phyloP scores from a whole-genome alignment of 2,888 invertebrate genomes.

The Odontocerum albicorne region DNA sequence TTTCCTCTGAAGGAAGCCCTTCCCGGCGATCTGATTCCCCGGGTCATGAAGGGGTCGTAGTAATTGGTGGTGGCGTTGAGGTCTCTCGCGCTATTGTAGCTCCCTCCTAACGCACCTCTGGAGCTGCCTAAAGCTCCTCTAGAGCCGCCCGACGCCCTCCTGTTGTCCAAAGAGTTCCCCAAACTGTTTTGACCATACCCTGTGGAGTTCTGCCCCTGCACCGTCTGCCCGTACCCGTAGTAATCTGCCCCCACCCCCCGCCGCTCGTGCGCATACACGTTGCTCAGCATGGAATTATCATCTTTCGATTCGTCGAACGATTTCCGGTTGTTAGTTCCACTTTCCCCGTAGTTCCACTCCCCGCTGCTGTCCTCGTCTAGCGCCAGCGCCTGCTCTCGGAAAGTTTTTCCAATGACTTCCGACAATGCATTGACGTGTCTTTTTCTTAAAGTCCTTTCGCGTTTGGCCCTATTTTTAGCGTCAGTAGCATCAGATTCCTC shows the following conservation, averaged over 20 bases:
- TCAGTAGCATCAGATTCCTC: too few species aligned
- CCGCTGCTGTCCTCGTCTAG: constrained; percentile 22
- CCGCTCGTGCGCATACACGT: constrained; percentile 19
- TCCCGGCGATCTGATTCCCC: neutral
- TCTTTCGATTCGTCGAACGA: constrained; percentile 26
- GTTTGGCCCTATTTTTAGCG: too few species aligned
- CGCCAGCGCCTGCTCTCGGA: too few species aligned
- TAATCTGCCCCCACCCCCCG: constrained; percentile 6
- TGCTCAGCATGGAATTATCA: constrained; percentile 17
- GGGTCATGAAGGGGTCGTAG: constrained; percentile 25
- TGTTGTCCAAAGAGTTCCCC: constrained; percentile 24
- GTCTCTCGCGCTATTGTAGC: constrained; percentile 13
- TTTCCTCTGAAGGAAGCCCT: constrained; percentile 5
- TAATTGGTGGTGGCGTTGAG: constrained; percentile 16
- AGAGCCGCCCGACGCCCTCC: constrained; percentile 14
- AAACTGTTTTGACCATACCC: neutral
- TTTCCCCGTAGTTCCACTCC: constrained; percentile 28
- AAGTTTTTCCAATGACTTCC: neutral
- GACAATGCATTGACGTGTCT: neutral
- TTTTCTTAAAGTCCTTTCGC: neutral
- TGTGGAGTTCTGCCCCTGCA: constrained; percentile 21
- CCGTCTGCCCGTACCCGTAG: neutral
- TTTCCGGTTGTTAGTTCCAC: constrained; percentile 5
- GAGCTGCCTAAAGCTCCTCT: constrained; percentile 4
- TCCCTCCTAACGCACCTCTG: too few species aligned